Evolutionary conservation across 2,888 invertebrate species (phyloP).

Genomic region (Dascillus cervinus): DNA sequence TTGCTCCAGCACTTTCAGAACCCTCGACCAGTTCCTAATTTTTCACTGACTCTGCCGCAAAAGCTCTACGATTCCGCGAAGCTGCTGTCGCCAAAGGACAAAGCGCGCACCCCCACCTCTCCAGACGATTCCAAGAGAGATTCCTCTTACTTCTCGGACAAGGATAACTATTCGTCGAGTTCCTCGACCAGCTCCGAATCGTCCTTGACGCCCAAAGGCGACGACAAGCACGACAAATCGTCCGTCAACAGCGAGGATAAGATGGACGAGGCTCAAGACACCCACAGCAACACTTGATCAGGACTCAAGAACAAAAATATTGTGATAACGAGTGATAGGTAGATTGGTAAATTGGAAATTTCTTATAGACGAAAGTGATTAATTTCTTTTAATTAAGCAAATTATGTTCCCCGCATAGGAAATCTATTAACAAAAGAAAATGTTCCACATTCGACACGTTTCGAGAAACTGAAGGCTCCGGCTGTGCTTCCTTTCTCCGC

Average conservation of each 20-base stretch:
- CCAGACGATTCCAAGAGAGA: conserved; percentile 42
- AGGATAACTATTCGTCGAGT: conserved; percentile 51
- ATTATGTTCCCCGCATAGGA: not conserved
- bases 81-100: conserved; percentile 20
- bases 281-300: conserved; percentile 20
- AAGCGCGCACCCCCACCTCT: conserved; percentile 30
- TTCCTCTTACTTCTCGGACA: conserved; percentile 50
- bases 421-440: not conserved
- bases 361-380: conserved; percentile 4
- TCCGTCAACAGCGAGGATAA: conserved; percentile 7
- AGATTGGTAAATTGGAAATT: conserved; percentile 6
- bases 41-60: conserved; percentile 33
- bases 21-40: conserved; percentile 33
- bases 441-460: too few relatives aligned
- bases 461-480: too few relatives aligned
- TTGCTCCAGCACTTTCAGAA: conserved; percentile 38
- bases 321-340: conserved; percentile 14
- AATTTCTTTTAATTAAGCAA: not conserved
- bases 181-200: conserved; percentile 43
- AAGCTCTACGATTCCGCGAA: conserved; percentile 29
- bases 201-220: conserved; percentile 34
- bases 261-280: conserved; percentile 13
- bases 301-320: conserved; percentile 1
- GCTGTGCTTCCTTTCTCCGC: too few relatives aligned
- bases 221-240: conserved; percentile 18